Evolutionary conservation across 2,113 vertebrate species (phyloP).

Genomic region (Laticauda colubrina): DNA sequence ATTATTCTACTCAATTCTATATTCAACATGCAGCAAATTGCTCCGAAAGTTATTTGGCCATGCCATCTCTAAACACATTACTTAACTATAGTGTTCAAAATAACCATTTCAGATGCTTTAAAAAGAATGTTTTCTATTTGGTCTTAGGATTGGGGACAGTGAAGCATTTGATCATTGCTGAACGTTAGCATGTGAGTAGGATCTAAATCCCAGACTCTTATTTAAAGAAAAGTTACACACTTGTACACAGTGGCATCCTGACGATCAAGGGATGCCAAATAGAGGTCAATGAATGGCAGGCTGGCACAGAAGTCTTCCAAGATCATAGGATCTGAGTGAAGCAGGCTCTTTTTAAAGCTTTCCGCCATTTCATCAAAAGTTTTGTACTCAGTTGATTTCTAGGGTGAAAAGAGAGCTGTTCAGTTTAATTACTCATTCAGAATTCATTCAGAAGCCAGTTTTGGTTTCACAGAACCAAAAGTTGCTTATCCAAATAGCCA

Average conservation of each 20-base stretch:
- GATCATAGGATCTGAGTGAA: slow-evolving; percentile 34
- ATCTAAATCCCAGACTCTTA: neutral
- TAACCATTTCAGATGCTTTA: neutral
- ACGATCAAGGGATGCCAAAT: slow-evolving; percentile 48
- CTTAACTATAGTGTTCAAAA: neutral
- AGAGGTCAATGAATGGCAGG: slow-evolving; percentile 49
- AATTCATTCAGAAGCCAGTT: neutral
- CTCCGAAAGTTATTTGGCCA: neutral
- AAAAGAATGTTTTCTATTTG: neutral
- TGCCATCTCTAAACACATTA: neutral
- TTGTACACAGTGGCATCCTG: slow-evolving; percentile 42
- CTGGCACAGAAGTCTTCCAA: slow-evolving; percentile 53
- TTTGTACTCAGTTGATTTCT: slow-evolving; percentile 26
- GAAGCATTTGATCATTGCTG: neutral
- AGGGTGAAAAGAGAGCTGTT: slow-evolving; percentile 21
- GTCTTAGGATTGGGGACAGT: neutral
- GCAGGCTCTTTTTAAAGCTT: slow-evolving; percentile 40
- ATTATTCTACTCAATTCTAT: neutral
- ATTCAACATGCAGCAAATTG: neutral
- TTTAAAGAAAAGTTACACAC: slow-evolving; percentile 33
- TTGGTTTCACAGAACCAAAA: neutral
- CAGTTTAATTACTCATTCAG: neutral
- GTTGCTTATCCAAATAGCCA: neutral
- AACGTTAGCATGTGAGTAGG: neutral
- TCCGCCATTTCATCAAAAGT: slow-evolving; percentile 51